Evolutionary conservation across 2,113 vertebrate species (phyloP).

Genomic region (Struthio camelus): DNA sequence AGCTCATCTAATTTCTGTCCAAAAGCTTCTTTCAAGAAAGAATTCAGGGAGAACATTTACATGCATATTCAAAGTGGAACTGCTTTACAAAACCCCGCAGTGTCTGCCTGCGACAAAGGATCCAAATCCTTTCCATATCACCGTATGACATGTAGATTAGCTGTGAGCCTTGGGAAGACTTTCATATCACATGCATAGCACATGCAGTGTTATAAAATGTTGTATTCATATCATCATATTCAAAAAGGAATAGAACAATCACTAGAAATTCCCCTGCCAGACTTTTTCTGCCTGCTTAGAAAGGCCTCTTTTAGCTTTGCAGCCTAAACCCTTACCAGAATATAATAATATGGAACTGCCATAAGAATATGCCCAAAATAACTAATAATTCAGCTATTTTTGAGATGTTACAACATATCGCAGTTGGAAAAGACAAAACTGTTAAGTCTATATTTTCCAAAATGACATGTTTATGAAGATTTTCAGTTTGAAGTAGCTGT

Average conservation of each 20-base stretch:
- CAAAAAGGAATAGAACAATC: background rate
- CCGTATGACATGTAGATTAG: background rate
- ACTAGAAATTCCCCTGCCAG: background rate
- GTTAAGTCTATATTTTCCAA: background rate
- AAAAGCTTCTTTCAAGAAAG: background rate
- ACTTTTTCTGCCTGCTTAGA: background rate
- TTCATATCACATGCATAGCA: background rate
- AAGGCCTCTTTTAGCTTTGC: background rate
- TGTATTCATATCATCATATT: background rate
- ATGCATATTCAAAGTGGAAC: background rate
- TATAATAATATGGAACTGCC: background rate
- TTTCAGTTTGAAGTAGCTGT: background rate
- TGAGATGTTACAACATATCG: background rate
- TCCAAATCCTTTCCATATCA: background rate
- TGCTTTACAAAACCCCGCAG: background rate
- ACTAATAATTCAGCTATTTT: background rate
- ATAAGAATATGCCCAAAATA: background rate
- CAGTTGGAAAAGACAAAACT: background rate
- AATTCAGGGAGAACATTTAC: background rate
- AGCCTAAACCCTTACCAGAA: background rate
- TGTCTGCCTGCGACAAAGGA: background rate
- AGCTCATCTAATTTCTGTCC: conserved; percentile 4
- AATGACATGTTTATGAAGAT: background rate
- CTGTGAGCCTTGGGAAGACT: background rate
- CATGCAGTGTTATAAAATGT: background rate